These are phyloP conservation scores for Notospermus geniculatus DNA, from an alignment of 1,140 invertebrate genomes.

Conservation along the genomic window DNA sequence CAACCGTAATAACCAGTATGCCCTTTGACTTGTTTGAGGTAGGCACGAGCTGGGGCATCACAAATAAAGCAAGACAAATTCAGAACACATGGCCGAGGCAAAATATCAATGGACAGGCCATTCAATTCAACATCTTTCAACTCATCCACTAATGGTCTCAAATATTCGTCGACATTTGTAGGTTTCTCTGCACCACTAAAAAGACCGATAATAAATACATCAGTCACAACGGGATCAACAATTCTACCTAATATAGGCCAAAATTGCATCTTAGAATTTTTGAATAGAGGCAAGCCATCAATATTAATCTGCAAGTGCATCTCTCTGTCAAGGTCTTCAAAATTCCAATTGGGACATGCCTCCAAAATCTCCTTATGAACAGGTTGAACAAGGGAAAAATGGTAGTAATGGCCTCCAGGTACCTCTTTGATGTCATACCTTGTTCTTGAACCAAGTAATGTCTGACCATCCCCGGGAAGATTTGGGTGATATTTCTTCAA, in stretches of 20 bases:
- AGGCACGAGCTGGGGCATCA: conserved; percentile 16
- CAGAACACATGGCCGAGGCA: conserved; percentile 21
- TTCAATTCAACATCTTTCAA: conserved; percentile 10
- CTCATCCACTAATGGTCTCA: conserved; percentile 41
- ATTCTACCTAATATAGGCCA: conserved; percentile 41
- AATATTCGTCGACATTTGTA: conserved; percentile 26
- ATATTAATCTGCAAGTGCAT: no score
- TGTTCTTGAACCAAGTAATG: no score
- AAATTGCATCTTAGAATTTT: conserved; percentile 19
- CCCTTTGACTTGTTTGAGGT: conserved; percentile 12
- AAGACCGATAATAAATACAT: conserved; percentile 32
- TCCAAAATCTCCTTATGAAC: no score
- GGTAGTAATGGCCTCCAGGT: no score
- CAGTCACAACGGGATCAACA: conserved; percentile 18
- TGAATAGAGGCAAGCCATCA: conserved; percentile 28
- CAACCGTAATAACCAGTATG: no score
- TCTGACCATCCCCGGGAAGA: no score
- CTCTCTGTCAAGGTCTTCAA: no score
- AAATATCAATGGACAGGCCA: conserved; percentile 29
- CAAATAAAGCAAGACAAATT: conserved; percentile 23
- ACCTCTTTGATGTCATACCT: no score
- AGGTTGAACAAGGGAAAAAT: no score
- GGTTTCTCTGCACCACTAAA: conserved; percentile 45
- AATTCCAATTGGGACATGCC: no score
- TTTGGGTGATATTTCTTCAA: no score